Evolutionary conservation across 2,797 vertebrate species (phyloP).

Genomic region (Alectoris magna): DNA sequence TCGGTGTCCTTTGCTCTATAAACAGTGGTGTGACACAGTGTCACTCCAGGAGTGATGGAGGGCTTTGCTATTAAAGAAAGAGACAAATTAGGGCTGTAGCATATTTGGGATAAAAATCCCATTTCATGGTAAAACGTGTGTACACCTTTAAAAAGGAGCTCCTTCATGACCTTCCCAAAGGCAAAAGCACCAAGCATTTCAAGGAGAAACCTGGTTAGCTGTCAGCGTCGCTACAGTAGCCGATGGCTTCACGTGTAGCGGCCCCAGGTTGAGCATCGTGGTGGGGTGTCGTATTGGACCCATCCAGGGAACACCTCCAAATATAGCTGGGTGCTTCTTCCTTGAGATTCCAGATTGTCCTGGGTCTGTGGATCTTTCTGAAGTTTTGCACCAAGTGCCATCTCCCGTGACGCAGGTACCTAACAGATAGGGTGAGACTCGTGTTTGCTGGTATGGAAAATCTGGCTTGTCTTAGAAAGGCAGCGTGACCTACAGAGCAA

Average conservation of each 20-base stretch:
- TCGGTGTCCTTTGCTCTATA: neutral
- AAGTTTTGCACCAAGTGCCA: neutral
- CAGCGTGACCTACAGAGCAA: neutral
- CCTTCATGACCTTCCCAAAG: slow-evolving; percentile 22
- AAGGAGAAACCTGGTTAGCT: neutral
- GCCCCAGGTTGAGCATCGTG: rapidly evolving
- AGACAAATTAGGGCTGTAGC: neutral
- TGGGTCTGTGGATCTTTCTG: neutral
- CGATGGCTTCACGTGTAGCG: neutral
- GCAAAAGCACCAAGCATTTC: neutral
- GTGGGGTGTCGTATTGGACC: neutral
- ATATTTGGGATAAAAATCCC: neutral
- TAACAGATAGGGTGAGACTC: neutral
- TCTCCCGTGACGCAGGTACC: neutral
- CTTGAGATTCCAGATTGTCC: neutral
- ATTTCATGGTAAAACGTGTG: neutral
- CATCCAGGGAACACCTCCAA: neutral
- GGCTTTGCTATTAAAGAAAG: neutral
- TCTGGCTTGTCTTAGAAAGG: neutral
- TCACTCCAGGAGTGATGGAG: neutral
- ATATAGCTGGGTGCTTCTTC: neutral
- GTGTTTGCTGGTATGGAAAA: neutral
- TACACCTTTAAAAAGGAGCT: neutral
- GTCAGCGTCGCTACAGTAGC: neutral
- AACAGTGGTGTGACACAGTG: rapidly evolving